Base-by-base conservation (phyloP, 2,113 vertebrate species). In the Malurus melanocephalus region DNA sequence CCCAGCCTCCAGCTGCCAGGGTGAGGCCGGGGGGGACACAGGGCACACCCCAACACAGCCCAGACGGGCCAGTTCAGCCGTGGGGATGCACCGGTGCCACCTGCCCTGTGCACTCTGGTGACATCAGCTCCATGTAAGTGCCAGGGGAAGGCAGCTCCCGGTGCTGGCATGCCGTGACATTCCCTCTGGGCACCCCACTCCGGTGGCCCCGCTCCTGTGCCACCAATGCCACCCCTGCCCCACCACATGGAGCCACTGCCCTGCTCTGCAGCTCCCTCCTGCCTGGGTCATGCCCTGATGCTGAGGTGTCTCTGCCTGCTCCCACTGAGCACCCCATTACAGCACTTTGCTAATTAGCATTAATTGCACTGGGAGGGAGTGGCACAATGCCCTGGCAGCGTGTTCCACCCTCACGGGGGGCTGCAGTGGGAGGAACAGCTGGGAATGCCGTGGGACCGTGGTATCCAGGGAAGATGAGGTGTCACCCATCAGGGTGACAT, bases 91-190 rank as follows among this genome's bases (percentile, higher is more conserved):
- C 28, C 2, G 1, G 21, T 3, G 1, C 15, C 69, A 17, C 55
- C 49, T 3, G 7, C 21, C 17, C 46, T 1, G 1, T 2, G 15
- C 4, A 0, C 42, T 33, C 60, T 0, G 2, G 9, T 0, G 2
- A 24, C 42, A 45, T 4, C 33, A 12, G 0, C 30, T 18, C 14
- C 0, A 15, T 5, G 55, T 5, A 18, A 45, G 45, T 42, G 15
- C 9, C n/a, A 27, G 5, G 33, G 43, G 10, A 53, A 40, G 18
- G 85, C 53, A 46, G 59, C 53, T 62, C 56, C 53, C 67, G 19
- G 45, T 0, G 1, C 1, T 4, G 55, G n/a, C 55, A 61, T 33
- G 2, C 45, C 3, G 0, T 12, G 45, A 66, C 1, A 13, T 27
- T 45, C 35, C 52, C 42, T n/a, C 45, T 14, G 62, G 42, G 26